These are phyloP conservation scores for Phrynocephalus guinanensis DNA, from an alignment of 2,797 vertebrate species.

Conservation along the genomic window DNA sequence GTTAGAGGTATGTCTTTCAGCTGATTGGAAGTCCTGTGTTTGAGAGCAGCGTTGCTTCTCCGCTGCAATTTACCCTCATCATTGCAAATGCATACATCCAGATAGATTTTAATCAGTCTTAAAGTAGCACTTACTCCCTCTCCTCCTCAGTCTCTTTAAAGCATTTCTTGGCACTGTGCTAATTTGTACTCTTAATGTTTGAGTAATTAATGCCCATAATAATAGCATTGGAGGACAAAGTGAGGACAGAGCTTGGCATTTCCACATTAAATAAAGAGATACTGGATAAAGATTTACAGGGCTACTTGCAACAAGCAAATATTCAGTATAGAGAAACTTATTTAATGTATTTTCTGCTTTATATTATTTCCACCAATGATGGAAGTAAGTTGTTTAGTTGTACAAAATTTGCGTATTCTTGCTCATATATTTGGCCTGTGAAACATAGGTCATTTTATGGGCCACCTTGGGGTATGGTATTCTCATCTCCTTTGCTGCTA, in stretches of 20 bases:
- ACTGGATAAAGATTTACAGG: constrained; percentile 71
- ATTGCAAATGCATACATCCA: constrained; percentile 23
- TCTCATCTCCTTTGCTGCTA: not conserved
- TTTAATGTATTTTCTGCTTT: constrained; percentile 53
- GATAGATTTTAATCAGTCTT: constrained; percentile 38
- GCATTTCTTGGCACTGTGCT: constrained; percentile 75
- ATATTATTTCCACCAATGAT: constrained; percentile 43
- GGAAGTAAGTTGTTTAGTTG: constrained; percentile 46
- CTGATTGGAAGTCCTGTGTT: not conserved
- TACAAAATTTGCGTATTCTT: constrained; percentile 19
- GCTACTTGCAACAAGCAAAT: constrained; percentile 68
- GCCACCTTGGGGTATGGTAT: not conserved
- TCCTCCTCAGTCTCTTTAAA: constrained; percentile 73
- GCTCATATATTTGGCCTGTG: not conserved
- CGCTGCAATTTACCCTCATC: not conserved
- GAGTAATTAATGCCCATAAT: constrained; percentile 74
- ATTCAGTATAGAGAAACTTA: constrained; percentile 69
- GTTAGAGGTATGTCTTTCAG: not conserved
- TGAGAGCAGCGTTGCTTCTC: not conserved
- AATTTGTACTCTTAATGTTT: constrained; percentile 73
- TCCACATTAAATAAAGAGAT: constrained; percentile 71
- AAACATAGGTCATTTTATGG: not conserved
- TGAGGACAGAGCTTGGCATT: constrained; percentile 60
- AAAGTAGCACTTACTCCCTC: constrained; percentile 59
- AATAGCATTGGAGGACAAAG: constrained; percentile 70